Evolutionary conservation across 2,797 vertebrate species (phyloP), one percentile per base, ranked within the genome.

Genomic region (Anabas testudineus): DNA sequence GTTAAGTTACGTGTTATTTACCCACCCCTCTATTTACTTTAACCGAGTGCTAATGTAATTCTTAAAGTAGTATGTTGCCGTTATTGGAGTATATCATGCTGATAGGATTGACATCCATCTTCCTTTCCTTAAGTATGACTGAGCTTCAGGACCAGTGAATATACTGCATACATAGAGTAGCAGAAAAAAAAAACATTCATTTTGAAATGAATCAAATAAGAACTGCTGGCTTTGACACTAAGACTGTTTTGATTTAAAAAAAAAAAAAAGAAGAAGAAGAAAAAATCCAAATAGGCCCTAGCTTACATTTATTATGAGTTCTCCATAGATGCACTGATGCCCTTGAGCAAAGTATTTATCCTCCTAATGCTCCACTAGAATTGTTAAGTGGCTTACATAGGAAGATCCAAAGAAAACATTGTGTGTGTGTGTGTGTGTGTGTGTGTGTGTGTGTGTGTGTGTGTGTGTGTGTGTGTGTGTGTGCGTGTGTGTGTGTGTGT

Each of bases 311-410:
- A 43, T 46, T 18, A 32, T 22, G 36, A 39, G 24, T 16, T 12
- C 37, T 36, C 18, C 21, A 55, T 7, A 36, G 49, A 76, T 56
- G 62, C 49, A 55, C 8, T 42, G 51, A 76, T 60, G 66, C 51
- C 37, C 51, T 47, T 26, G n/a, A 66, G 55, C 55, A 74, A 65
- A 74, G 32, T 21, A 34, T 63, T 69, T 68, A 71, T 76, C 53
- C 69, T 54, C 45, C 10, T 37, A 43, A 76, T 62, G 69, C 66
- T 66, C 48, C 41, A 54, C 59, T 24, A 43, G 30, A 74, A 28
- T 30, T 67, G 54, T 26, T 54, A 57, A 71, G 43, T 47, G n/a
- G 49, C 26, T 53, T 67, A 54, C 10, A 14, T 56, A 51, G 28
- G 47, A 72, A 34, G 14, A 15, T 43, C 32, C 7, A 24, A 16